Evolutionary conservation across 2,888 invertebrate genomes (phyloP).

Genomic region (Euspilapteryx auroguttella): DNA sequence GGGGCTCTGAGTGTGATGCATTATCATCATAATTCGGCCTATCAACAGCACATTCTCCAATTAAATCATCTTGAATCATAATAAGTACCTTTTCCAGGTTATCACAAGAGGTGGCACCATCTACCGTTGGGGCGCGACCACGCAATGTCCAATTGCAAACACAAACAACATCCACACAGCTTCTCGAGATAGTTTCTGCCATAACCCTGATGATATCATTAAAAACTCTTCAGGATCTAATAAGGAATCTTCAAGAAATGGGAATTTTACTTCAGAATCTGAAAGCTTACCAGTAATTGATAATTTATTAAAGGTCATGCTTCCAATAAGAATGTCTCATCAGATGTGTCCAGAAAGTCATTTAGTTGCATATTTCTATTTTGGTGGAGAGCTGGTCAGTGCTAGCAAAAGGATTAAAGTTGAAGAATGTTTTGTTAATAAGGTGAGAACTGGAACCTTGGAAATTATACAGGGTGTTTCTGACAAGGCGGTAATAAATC

Average conservation of each 20-base stretch:
- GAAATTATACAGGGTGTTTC: too few species aligned
- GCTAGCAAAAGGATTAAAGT: slow-evolving; percentile 55
- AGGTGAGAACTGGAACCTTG: too few species aligned
- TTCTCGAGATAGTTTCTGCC: slow-evolving; percentile 21
- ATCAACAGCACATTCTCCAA: too few species aligned
- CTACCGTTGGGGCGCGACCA: slow-evolving; percentile 48
- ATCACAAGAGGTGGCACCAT: slow-evolving; percentile 46
- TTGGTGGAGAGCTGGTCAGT: slow-evolving; percentile 58
- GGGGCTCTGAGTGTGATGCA: too few species aligned
- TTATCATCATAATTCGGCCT: too few species aligned
- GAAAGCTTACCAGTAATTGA: slow-evolving; percentile 13
- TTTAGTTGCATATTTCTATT: slow-evolving; percentile 57
- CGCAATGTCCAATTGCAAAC: slow-evolving; percentile 35
- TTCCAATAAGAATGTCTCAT: slow-evolving; percentile 42
- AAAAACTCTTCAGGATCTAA: slow-evolving; percentile 3
- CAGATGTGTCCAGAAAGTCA: slow-evolving; percentile 56
- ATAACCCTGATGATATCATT: slow-evolving; percentile 4
- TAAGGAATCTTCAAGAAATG: too few species aligned
- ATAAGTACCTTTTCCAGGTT: slow-evolving; percentile 25
- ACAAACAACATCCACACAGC: slow-evolving; percentile 21
- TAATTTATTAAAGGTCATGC: slow-evolving; percentile 28
- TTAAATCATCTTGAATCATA: background rate
- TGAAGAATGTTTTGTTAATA: slow-evolving; percentile 59
- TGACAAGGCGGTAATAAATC: too few species aligned
- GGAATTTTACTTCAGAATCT: too few species aligned